Base-by-base conservation (phyloP, 2,888 invertebrate genomes). In the Troides aeacus region DNA sequence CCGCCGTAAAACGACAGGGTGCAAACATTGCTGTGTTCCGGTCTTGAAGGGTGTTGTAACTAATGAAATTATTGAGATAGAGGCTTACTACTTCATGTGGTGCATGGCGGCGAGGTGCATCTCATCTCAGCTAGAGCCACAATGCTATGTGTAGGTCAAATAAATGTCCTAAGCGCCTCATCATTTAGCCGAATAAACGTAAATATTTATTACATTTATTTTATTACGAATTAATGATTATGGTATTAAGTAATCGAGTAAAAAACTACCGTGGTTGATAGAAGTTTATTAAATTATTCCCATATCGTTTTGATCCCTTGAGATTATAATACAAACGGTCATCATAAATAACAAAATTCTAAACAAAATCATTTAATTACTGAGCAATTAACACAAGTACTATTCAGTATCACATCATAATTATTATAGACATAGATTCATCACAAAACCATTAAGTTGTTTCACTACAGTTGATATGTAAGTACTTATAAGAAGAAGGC, bases 311-410 rank as follows among this genome's bases (percentile, higher is more conserved):
- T 62, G 42, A 61, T 65, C 36, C 57, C 64, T 21, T 46, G 60
- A 46, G 42, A 23, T 4, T 50, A 36, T 21, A 30, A 64, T 30
- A 56, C 56, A 56, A n/a, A 59, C 30, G n/a, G 53, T n/a, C n/a
- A 36, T 61, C 18, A 39, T 53, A 60, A 39, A 64, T 39, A 64
- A 60, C 57, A 69, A 61, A 36, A 62, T 24, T 50, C 30, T 18
- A n/a, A 64, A 18, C 18, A 53, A 53, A 53, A 53, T 15, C 15
- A 15, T 15, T 64, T 58, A 68, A 64, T 62, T 67, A 60, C 68
- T 68, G 67, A 68, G 68, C 67, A 71, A 71, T 68, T 60, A 67
- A 64, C 56, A 36, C 30, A 56, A 56, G n/a, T 53, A 30, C 36
- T 62, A 50, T 63, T 50, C 23, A 63, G 30, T 63, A 63, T 64